Conservation (phyloP, 2,888 invertebrate genomes). For the Athetis lepigone region DNA sequence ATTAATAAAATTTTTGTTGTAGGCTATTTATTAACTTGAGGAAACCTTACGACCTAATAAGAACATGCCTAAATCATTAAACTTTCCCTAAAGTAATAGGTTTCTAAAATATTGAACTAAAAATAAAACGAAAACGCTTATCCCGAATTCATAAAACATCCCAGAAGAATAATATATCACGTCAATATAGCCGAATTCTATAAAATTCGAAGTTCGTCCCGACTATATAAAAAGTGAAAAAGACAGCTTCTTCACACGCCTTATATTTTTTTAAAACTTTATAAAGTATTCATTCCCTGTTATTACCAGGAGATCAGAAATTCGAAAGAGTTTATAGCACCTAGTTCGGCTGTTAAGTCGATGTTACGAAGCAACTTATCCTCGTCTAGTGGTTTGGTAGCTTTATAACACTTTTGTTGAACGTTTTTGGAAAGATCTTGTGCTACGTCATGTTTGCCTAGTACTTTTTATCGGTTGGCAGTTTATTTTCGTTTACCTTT, state of each 20-base stretch:
- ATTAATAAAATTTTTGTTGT: too few relatives aligned
- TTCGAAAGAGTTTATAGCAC: conserved; percentile 48
- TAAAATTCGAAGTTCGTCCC: conserved; percentile 18
- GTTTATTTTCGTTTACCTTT: conserved; percentile 18
- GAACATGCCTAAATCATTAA: conserved; percentile 4
- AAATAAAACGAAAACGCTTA: conserved; percentile 24
- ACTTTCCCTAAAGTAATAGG: neutral
- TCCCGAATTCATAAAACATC: conserved; percentile 20
- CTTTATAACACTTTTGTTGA: conserved; percentile 22
- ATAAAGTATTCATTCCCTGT: conserved; percentile 29
- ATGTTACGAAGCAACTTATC: conserved; percentile 32
- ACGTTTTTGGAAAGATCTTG: conserved; percentile 38
- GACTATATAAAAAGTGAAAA: neutral
- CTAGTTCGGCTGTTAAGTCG: conserved; percentile 38
- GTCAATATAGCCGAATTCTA: conserved; percentile 13
- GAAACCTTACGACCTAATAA: neutral
- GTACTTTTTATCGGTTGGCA: conserved; percentile 30
- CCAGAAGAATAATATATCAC: conserved; percentile 27
- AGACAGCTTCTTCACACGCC: neutral
- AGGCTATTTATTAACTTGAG: too few relatives aligned
- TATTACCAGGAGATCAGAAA: conserved; percentile 50
- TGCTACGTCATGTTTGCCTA: conserved; percentile 37
- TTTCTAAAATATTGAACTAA: conserved; percentile 19
- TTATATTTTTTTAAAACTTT: conserved; percentile 36
- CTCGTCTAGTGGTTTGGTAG: conserved; percentile 34